Evolutionary conservation across 2,888 invertebrate species (phyloP), one percentile per base, ranked within the genome.

Genomic region (Eutolmus rufibarbis): DNA sequence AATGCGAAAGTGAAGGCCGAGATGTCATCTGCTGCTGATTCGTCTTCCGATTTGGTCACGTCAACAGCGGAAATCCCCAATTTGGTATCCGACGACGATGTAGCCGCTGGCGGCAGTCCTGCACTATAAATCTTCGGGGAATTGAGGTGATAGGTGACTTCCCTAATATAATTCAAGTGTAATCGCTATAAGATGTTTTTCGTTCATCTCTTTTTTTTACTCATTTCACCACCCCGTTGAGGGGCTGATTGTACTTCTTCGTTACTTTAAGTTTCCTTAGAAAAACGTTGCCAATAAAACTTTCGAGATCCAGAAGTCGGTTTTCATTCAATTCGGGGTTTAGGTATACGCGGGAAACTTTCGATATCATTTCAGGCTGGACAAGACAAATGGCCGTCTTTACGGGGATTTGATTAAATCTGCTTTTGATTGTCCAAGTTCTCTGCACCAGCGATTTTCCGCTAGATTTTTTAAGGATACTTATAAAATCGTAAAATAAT

Each of bases 1-100:
- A 74, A 74, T 51, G 56, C 86, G 12, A 86, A 86, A 86, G 46
- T 78, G 77, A 77, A 81, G 28, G 74, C 81, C 77, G 79, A 87
- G 56, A 87, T 88, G 78, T 88, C 88, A 87, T 77, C 87, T 81
- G 78, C 77, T 84, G 56, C 86, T 78, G 86, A 88, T 87, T 86
- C 84, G 37, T 81, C 81, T 66, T 77, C 86, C 46, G 87, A 86
- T 85, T 79, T 79, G 86, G 87, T 79, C 40, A 79, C 87, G 86
- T 74, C 74, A 87, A 79, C 87, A 86, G 37, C 86, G 79, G 86
- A 87, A 86, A 78, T 87, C 66, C 78, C 43, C 74, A 87, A 79
- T 74, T 79, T 79, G 51, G 43, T 79, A 43, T 79, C 74, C 57
- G 74, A 37, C 51, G 34, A 51, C 56, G 23, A 82, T 82, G 78